A percentile compares a stretch with the other conserved stretches of the same genome.
phyloP scores from a whole-genome alignment of 2,888 invertebrate species.

The Listrodromus nycthemerus region DNA sequence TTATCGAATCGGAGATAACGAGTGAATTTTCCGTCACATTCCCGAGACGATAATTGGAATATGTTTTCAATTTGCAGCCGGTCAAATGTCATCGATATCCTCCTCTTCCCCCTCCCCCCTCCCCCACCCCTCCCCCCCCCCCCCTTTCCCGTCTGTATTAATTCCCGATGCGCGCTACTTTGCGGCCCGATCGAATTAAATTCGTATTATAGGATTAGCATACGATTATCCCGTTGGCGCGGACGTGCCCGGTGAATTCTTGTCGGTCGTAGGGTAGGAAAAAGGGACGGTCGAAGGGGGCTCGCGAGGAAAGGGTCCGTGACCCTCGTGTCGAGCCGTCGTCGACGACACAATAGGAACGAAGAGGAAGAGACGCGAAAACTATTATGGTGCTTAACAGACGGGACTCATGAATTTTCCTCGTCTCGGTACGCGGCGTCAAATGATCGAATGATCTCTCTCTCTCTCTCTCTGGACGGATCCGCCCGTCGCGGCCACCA shows the following conservation, averaged over 20 bases:
- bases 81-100: too few species aligned
- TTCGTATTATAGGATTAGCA: slow-evolving; percentile 80
- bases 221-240: slow-evolving; percentile 55
- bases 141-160: neutral
- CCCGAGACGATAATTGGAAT: too few species aligned
- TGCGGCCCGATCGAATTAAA: slow-evolving; percentile 79
- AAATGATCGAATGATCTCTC: slow-evolving; percentile 67
- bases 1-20: too few species aligned
- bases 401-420: slow-evolving; percentile 69
- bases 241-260: slow-evolving; percentile 24
- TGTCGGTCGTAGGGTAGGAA: slow-evolving; percentile 24
- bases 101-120: neutral
- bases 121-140: neutral
- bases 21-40: too few species aligned
- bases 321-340: too few species aligned
- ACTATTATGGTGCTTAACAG: slow-evolving; percentile 22
- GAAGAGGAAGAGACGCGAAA: slow-evolving; percentile 15
- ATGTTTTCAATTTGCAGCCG: neutral
- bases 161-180: neutral
- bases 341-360: neutral
- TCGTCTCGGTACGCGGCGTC: slow-evolving; percentile 58
- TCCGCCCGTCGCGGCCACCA: too few species aligned
- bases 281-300: slow-evolving; percentile 6
- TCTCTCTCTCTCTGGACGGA: slow-evolving; percentile 32
- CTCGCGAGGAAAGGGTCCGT: slow-evolving; percentile 27